Conservation (phyloP, 2,113 vertebrate genomes). For the Budorcas taxicolor region DNA sequence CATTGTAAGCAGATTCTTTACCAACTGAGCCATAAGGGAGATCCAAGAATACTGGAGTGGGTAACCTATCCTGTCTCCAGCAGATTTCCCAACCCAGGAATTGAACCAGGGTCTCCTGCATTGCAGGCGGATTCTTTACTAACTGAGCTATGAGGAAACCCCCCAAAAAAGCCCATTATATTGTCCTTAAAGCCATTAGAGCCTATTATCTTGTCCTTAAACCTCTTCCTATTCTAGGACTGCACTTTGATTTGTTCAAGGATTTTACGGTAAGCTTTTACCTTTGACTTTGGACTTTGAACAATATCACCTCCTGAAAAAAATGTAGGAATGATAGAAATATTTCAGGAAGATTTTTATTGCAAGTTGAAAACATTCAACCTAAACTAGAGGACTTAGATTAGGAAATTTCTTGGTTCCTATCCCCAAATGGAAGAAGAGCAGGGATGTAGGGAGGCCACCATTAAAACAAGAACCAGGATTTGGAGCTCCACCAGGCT, state of each 20-base stretch:
- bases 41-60: neutral
- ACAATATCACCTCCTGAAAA: neutral
- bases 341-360: neutral
- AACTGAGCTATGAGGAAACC: neutral
- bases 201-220: neutral
- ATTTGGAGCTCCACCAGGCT: neutral
- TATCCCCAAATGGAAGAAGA: neutral
- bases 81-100: neutral
- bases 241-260: neutral
- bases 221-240: neutral
- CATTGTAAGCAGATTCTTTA: neutral
- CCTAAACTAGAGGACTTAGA: neutral
- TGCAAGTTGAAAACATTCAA: neutral
- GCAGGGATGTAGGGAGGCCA: accelerated
- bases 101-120: neutral
- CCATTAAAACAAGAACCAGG: neutral
- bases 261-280: neutral
- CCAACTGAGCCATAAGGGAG: neutral
- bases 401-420: neutral
- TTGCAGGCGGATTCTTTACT: neutral
- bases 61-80: neutral
- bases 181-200: neutral
- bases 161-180: neutral
- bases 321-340: neutral
- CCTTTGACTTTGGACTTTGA: neutral